These are phyloP conservation scores for Adelges cooleyi DNA, from an alignment of 1,140 invertebrate species.

Conservation along the genomic window DNA sequence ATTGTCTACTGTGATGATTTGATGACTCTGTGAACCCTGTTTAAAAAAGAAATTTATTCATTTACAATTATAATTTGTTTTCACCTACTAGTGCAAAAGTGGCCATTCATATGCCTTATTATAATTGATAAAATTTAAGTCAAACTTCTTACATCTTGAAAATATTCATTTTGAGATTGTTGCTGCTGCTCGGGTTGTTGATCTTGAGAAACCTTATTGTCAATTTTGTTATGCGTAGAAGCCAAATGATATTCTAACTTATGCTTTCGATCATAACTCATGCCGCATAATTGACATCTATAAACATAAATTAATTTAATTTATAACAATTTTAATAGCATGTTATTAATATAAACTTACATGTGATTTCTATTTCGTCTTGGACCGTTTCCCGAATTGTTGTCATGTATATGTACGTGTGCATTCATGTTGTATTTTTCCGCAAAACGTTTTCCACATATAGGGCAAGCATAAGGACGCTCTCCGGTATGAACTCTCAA, in stretches of 20 bases:
- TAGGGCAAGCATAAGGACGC: conserved; percentile 50
- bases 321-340: too few relatives aligned
- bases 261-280: conserved; percentile 37
- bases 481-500: conserved; percentile 55
- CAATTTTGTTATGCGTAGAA: conserved; percentile 30
- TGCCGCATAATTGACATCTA: conserved; percentile 43
- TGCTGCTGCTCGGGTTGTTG: not conserved
- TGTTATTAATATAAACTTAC: conserved; percentile 32
- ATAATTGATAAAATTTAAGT: not conserved
- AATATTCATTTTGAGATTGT: conserved; percentile 15
- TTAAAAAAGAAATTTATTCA: too few relatives aligned
- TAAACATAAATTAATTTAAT: conserved; percentile 30
- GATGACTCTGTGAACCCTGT: not conserved
- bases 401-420: conserved; percentile 41
- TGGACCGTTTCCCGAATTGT: conserved; percentile 33
- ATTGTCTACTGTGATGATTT: conserved; percentile 11
- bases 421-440: conserved; percentile 47
- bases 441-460: conserved; percentile 51
- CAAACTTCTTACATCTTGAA: conserved; percentile 10
- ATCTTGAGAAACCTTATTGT: conserved; percentile 8
- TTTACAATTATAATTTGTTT: too few relatives aligned
- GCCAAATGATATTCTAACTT: conserved; percentile 36
- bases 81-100: too few relatives aligned
- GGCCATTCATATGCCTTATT: too few relatives aligned
- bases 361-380: conserved; percentile 35